Evolutionary conservation across 2,113 vertebrate species (phyloP).

Genomic region (Thamnaconus septentrionalis): DNA sequence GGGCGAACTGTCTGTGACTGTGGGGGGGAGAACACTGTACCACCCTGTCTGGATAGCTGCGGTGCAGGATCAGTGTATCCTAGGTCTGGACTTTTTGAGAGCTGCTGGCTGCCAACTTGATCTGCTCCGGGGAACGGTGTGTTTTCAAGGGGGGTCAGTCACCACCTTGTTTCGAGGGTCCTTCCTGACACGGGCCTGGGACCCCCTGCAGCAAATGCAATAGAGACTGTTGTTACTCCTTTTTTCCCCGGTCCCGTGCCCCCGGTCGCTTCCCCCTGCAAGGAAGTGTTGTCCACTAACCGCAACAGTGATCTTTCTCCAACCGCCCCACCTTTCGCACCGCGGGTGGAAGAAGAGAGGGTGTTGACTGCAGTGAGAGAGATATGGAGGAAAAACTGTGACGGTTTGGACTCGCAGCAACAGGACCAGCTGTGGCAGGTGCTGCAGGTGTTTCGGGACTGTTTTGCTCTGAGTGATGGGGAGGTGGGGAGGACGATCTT

Average conservation of each 20-base stretch:
- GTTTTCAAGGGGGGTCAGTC: background rate
- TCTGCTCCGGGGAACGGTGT: background rate
- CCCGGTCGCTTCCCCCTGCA: too few species aligned
- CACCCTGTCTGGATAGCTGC: background rate
- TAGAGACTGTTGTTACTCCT: too few species aligned
- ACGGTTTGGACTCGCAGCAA: too few species aligned
- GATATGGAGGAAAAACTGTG: too few species aligned
- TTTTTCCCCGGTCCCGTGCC: too few species aligned
- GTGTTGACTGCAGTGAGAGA: background rate
- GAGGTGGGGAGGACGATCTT: conserved; percentile 8
- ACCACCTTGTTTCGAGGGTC: too few species aligned
- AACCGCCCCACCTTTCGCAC: too few species aligned
- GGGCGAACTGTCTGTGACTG: background rate
- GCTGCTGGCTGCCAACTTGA: background rate
- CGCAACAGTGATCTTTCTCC: too few species aligned
- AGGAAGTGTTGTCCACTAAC: too few species aligned
- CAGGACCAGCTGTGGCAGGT: conserved; percentile 6
- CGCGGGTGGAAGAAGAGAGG: background rate
- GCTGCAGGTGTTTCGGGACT: background rate
- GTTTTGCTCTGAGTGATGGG: background rate
- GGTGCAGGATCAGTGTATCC: background rate
- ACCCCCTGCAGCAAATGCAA: too few species aligned
- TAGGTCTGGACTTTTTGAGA: background rate
- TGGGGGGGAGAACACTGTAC: too few species aligned
- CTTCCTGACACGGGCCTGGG: too few species aligned